Base-by-base conservation (phyloP, 2,888 invertebrate species). In the Polydrusus cervinus region DNA sequence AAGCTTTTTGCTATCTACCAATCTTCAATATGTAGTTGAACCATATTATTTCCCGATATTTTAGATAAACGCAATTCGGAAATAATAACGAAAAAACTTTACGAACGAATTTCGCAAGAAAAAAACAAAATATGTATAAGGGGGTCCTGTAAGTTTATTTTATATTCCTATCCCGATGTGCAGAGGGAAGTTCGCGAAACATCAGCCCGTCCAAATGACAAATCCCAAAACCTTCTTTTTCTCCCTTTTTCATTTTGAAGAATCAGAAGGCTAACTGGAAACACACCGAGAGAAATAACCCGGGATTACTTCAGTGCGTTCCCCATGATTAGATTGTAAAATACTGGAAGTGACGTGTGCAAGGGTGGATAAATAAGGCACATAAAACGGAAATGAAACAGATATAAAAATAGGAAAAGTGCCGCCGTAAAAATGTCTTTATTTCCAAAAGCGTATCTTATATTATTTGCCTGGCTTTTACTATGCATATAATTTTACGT, bases 271-370 rank as follows among this genome's bases (percentile, higher is more conserved):
- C 67, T 61, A 51, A 61, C 71, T 74, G 74, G 71, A 84, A 85
- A 87, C 85, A 86, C 87, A 86, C 85, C 86, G 82, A 86, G 87
- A 87, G 87, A 87, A 87, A 87, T 87, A 87, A 87, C 87, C 84
- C 85, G 80, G 87, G 87, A 88, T 88, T 88, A 87, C 87, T 84
- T 83, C 86, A 87, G 87, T 88, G 87, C 87, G 87, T 88, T 88
- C 87, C 86, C 87, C 87, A 88, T 88, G 88, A 88, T 88, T 88
- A 88, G 88, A 88, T 88, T 88, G 88, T 88, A 88, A 88, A 88
- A 88, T 88, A 88, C 87, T 88, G 87, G 87, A 87, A 87, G 87
- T 87, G 87, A 87, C 87, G 87, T 87, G 85, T 85, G 87, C 87
- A 86, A 85, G 87, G 87, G 87, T 87, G 87, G 87, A 87, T 87